phyloP scores from a whole-genome alignment of 2,888 invertebrate species.

The Philereme vetulata region DNA sequence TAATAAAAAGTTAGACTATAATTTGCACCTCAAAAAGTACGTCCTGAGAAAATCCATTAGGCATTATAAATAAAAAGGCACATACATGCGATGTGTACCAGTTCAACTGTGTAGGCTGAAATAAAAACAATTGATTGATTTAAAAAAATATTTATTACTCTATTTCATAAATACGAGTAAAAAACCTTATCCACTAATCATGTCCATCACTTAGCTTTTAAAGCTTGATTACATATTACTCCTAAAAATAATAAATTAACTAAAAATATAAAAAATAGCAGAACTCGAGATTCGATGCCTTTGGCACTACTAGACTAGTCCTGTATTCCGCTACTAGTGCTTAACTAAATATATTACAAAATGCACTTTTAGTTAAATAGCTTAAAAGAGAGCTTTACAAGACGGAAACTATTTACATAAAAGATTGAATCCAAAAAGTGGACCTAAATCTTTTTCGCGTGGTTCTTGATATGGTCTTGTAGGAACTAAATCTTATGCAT shows the following conservation, averaged over 20 bases:
- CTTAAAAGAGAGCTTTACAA: conserved; percentile 56
- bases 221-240: conserved; percentile 59
- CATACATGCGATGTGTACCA: no score
- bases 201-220: conserved; percentile 71
- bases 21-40: no score
- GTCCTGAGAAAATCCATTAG: no score
- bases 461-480: no score
- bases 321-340: conserved; percentile 8
- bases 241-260: conserved; percentile 49
- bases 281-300: conserved; percentile 74
- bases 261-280: conserved; percentile 46
- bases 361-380: conserved; percentile 34
- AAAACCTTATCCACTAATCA: conserved; percentile 52
- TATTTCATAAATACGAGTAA: conserved; percentile 51
- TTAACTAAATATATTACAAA: conserved; percentile 33
- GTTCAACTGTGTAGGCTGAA: neutral
- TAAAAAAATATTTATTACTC: conserved; percentile 30
- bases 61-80: no score
- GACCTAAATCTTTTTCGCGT: no score
- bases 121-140: neutral
- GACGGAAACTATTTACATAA: conserved; percentile 54
- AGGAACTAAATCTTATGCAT: no score
- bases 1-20: no score
- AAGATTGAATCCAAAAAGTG: neutral
- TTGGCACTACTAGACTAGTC: conserved; percentile 73